Percentiles rank a stretch among this genome's conserved stretches.
These are phyloP conservation scores for Heliconius himera DNA, from an alignment of 1,140 invertebrate species.

Conservation along the genomic window DNA sequence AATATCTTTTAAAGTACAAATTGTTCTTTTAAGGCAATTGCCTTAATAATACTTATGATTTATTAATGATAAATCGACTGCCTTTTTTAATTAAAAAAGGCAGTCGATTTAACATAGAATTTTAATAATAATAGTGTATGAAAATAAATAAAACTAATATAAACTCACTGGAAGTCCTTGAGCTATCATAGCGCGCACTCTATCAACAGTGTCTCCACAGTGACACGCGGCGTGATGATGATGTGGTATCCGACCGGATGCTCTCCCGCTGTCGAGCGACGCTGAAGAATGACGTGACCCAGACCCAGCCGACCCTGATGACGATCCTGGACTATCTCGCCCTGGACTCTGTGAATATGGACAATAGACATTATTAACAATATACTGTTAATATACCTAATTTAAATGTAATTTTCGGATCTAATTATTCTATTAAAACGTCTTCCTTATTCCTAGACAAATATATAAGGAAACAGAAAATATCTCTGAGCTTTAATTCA, in stretches of 20 bases:
- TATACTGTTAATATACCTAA: too few species aligned
- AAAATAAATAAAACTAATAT: neutral
- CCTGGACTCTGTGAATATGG: slow-evolving; percentile 88
- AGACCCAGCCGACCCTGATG: slow-evolving; percentile 89
- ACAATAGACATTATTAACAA: neutral
- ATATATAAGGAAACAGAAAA: too few species aligned
- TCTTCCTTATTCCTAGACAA: too few species aligned
- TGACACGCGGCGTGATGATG: slow-evolving; percentile 88
- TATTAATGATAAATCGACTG: too few species aligned
- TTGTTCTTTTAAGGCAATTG: too few species aligned
- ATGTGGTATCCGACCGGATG: slow-evolving; percentile 87
- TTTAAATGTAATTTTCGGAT: too few species aligned
- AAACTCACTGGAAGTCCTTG: slow-evolving; percentile 83
- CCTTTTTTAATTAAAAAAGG: too few species aligned
- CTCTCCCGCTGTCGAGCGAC: slow-evolving; percentile 95
- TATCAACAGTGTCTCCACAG: slow-evolving; percentile 87
- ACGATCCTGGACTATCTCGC: slow-evolving; percentile 93
- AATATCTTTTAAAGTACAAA: too few species aligned
- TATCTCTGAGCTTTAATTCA: too few species aligned
- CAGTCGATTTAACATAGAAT: neutral
- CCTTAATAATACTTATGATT: too few species aligned
- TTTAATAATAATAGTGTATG: too few species aligned
- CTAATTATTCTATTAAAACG: too few species aligned
- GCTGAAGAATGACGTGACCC: slow-evolving; percentile 94
- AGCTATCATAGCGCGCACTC: slow-evolving; percentile 85